Evolutionary conservation across 2,888 invertebrate genomes (phyloP).

Genomic region (Pocota personata): DNA sequence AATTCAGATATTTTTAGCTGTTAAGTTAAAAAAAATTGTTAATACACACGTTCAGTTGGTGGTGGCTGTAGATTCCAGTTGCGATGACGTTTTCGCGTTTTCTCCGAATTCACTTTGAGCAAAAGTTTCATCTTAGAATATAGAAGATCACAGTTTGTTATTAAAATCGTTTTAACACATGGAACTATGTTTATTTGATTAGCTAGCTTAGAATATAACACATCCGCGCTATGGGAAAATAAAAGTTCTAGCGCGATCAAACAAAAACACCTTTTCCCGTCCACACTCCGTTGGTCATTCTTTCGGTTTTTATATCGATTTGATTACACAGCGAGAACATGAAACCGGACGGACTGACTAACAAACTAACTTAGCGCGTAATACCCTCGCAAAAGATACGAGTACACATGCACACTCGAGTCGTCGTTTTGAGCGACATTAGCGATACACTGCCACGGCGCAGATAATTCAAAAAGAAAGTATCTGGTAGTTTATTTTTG

Average conservation of each 20-base stretch:
- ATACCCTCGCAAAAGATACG: conserved; percentile 17
- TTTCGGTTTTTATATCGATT: conserved; percentile 1
- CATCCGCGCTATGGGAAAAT: not conserved
- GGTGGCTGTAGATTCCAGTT: conserved; percentile 57
- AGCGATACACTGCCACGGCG: not conserved
- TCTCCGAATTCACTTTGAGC: conserved; percentile 81
- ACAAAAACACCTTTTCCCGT: conserved; percentile 38
- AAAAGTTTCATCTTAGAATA: conserved; percentile 79
- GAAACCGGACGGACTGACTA: conserved; percentile 29
- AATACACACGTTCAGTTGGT: conserved; percentile 75
- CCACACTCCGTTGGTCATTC: not conserved
- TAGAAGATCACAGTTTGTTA: conserved; percentile 14
- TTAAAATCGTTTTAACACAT: conserved; percentile 1
- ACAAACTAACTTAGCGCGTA: conserved; percentile 1
- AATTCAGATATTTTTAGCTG: conserved; percentile 24
- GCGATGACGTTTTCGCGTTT: conserved; percentile 78
- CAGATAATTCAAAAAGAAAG: conserved; percentile 34
- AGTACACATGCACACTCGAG: conserved; percentile 17
- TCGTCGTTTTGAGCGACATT: not conserved
- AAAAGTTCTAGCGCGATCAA: conserved; percentile 18
- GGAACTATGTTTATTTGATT: conserved; percentile 20
- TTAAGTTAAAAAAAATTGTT: not conserved
- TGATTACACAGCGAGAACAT: conserved; percentile 33
- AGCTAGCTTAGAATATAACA: conserved; percentile 6
- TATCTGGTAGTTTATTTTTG: not conserved